A percentile compares a stretch with the other conserved stretches of the same genome.
phyloP scores from a whole-genome alignment of 2,888 invertebrate genomes.

The Cistogaster globosa region DNA sequence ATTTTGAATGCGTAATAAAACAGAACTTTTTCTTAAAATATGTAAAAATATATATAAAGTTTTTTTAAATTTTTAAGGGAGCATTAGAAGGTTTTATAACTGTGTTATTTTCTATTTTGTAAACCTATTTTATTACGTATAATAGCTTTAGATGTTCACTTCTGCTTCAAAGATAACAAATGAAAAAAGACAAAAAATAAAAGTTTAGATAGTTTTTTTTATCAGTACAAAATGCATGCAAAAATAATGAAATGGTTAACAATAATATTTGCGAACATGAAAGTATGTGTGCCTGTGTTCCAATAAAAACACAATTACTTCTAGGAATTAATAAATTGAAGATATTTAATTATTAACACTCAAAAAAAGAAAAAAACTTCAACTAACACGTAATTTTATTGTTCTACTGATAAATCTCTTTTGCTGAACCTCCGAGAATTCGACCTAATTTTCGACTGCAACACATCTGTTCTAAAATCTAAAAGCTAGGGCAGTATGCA shows the following conservation, averaged over 20 bases:
- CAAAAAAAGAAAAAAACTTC: slow-evolving; percentile 14
- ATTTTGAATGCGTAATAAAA: neutral
- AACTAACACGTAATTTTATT: slow-evolving; percentile 76
- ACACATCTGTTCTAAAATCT: no score
- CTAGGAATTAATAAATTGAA: slow-evolving; percentile 42
- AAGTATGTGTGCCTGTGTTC: neutral
- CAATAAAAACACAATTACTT: neutral
- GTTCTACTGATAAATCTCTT: slow-evolving; percentile 41
- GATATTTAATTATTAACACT: slow-evolving; percentile 29
- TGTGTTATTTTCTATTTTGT: no score
- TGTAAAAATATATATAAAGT: no score
- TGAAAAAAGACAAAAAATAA: neutral
- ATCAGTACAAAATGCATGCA: neutral
- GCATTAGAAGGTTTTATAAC: no score
- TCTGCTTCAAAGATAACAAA: slow-evolving; percentile 17
- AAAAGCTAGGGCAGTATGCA: no score
- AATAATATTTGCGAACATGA: neutral
- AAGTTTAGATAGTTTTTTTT: neutral
- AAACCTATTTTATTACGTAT: neutral
- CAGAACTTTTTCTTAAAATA: no score
- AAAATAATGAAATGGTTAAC: neutral
- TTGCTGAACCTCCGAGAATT: no score
- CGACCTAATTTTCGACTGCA: no score
- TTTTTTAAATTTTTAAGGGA: no score
- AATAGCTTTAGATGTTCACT: neutral